phyloP scores from a whole-genome alignment of 2,797 vertebrate genomes.

The Pelobates cultripes region DNA sequence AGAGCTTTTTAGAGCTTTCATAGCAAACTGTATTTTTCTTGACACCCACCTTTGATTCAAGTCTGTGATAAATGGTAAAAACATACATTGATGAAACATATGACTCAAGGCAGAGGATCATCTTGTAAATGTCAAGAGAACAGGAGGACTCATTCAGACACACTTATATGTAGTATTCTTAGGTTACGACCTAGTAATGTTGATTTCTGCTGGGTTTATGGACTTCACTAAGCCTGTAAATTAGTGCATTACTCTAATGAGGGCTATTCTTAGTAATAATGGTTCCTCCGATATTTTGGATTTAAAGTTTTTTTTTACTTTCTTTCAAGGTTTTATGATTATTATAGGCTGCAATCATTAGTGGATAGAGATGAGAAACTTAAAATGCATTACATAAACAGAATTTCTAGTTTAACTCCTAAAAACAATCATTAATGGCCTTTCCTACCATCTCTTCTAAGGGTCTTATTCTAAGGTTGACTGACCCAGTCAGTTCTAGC shows the following conservation, averaged over 20 bases:
- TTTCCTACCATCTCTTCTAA: too few species aligned
- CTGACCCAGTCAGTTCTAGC: too few species aligned
- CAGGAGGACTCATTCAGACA: conserved; percentile 30
- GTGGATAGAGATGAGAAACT: background rate
- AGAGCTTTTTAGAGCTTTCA: too few species aligned
- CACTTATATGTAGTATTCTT: conserved; percentile 44
- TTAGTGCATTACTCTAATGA: conserved; percentile 56
- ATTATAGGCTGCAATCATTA: conserved; percentile 7
- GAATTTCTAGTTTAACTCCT: too few species aligned
- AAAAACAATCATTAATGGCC: too few species aligned
- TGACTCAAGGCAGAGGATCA: conserved; percentile 17
- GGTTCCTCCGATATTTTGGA: conserved; percentile 33
- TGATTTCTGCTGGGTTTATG: conserved; percentile 53
- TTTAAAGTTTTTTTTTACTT: conserved; percentile 33
- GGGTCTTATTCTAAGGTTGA: too few species aligned
- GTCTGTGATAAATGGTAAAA: too few species aligned
- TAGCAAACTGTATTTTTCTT: too few species aligned
- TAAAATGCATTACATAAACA: too few species aligned
- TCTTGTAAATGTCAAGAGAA: conserved; percentile 46
- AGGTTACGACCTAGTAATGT: conserved; percentile 50
- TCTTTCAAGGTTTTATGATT: conserved; percentile 42
- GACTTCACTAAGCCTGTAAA: conserved; percentile 53
- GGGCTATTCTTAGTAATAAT: conserved; percentile 44
- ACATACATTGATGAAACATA: background rate
- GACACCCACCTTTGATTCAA: too few species aligned